A percentile compares a stretch with the other conserved stretches of the same genome.
Evolutionary conservation across 2,113 vertebrate genomes (phyloP).

Genomic region (Emydocephalus ijimae): DNA sequence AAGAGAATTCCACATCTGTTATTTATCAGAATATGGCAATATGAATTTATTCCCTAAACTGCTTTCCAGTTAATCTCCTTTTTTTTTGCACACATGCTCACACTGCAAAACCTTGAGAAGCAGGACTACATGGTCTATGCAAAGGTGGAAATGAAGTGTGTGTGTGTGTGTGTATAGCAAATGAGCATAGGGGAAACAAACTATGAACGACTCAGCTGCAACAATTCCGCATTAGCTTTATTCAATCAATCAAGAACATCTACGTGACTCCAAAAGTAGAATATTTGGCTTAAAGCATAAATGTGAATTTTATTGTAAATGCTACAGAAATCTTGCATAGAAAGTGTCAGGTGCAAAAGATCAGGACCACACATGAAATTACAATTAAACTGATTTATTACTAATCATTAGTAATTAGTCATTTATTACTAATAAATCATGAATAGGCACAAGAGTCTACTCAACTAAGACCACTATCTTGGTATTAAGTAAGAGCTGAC

Average conservation of each 20-base stretch:
- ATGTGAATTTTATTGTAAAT: not conserved
- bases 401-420: not conserved
- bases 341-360: not conserved
- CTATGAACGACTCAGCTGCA: not conserved
- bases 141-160: not conserved
- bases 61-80: constrained; percentile 4
- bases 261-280: constrained; percentile 4
- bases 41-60: not conserved
- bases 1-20: constrained; percentile 13
- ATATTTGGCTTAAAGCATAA: not conserved
- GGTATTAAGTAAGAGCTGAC: not conserved
- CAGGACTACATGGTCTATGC: not conserved
- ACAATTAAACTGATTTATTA: not conserved
- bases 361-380: not conserved
- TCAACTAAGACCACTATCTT: not conserved
- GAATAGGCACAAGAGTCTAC: not conserved
- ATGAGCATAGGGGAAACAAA: not conserved
- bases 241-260: not conserved
- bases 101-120: not conserved
- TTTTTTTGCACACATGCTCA: not conserved
- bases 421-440: not conserved
- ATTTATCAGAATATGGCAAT: not conserved
- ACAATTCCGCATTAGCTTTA: not conserved
- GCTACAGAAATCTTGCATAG: not conserved
- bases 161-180: not conserved